Conservation (phyloP, 2,113 vertebrate genomes). For the Gallinago jamesoni region DNA sequence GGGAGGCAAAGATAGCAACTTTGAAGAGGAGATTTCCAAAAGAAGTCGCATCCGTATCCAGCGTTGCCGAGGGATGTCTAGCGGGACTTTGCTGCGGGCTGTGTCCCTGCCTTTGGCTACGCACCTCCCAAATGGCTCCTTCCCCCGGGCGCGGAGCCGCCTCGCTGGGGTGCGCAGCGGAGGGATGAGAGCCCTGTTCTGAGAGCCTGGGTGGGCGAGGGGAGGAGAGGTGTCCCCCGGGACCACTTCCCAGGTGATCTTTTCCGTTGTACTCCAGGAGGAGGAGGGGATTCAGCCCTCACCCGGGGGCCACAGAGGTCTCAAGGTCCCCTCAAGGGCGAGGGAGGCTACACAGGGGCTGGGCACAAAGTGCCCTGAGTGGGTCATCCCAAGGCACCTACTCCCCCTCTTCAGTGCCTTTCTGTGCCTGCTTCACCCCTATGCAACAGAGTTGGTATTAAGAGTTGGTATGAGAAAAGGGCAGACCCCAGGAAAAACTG, state of each 20-base stretch:
- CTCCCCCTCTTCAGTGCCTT: fast-evolving
- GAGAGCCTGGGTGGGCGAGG: not conserved
- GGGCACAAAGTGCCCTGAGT: fast-evolving
- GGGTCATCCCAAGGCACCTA: fast-evolving
- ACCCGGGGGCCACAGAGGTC: not conserved
- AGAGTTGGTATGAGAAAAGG: not conserved
- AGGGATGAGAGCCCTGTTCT: fast-evolving
- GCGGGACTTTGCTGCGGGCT: not conserved
- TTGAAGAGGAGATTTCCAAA: not conserved
- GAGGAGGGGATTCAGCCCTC: not conserved
- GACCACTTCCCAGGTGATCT: not conserved
- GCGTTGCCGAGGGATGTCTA: not conserved
- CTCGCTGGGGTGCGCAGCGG: fast-evolving
- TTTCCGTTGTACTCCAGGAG: fast-evolving
- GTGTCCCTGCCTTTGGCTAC: not conserved
- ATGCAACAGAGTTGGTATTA: not conserved
- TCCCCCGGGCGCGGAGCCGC: fast-evolving
- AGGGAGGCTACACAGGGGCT: not conserved
- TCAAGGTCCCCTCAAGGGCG: not conserved
- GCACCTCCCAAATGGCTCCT: fast-evolving
- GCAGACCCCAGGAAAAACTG: fast-evolving
- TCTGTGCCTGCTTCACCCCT: fast-evolving
- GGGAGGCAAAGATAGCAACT: not conserved
- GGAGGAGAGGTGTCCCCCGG: fast-evolving
- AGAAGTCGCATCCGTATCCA: fast-evolving